Percentiles rank a stretch among this genome's conserved stretches.
Conservation (phyloP, 2,113 vertebrate genomes). For the Catharus bicknelli region DNA sequence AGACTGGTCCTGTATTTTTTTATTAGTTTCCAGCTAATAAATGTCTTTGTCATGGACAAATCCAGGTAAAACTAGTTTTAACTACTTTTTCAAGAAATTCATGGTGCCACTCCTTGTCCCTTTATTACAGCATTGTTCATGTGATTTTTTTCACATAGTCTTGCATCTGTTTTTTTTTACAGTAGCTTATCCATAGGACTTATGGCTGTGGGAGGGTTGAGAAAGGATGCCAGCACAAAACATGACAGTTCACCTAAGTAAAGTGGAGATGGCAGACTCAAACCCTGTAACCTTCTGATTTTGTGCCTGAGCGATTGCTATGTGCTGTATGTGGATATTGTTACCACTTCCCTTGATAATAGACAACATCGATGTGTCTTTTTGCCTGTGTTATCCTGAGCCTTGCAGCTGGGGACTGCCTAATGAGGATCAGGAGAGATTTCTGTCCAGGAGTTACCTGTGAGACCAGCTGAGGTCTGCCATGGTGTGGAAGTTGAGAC, state of each 20-base stretch:
- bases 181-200: not conserved
- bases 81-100: not conserved
- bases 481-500: not conserved
- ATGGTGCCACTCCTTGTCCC: not conserved
- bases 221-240: not conserved
- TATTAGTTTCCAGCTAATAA: not conserved
- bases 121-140: not conserved
- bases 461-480: not conserved
- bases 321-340: accelerated
- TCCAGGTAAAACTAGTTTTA: not conserved
- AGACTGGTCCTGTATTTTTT: not conserved
- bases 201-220: not conserved
- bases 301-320: accelerated
- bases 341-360: not conserved
- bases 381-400: not conserved
- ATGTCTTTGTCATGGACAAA: not conserved
- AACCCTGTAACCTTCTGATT: not conserved
- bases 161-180: not conserved
- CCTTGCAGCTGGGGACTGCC: not conserved
- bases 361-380: accelerated
- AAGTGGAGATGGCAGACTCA: not conserved
- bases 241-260: not conserved
- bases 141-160: not conserved
- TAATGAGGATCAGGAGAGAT: not conserved
- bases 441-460: not conserved